Evolutionary conservation across 2,113 vertebrate genomes (phyloP), one percentile per base, ranked within the genome.

Genomic region (Psilopsiagon aurifrons): DNA sequence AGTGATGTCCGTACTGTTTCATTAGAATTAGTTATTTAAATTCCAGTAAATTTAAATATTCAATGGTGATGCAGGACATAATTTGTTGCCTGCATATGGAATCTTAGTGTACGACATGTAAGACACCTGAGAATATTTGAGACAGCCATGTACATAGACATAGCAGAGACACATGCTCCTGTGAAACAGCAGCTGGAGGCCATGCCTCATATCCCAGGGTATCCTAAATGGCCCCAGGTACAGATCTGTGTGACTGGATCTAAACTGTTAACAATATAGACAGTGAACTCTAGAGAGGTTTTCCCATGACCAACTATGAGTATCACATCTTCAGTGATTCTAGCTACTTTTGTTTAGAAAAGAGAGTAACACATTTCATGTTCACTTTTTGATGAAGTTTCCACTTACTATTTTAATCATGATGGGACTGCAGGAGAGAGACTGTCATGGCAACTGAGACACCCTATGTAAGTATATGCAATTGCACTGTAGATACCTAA

Each of bases 391-490:
- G 18, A 22, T 17, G 27, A 84, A 17, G 23, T n/a, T 59, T 59
- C 2, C 0, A 0, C 14, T 49, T 83, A 7, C 24, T 7, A 0
- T 31, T 25, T 47, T 73, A 83, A 52, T 52, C 8, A 31, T 33
- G 24, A 35, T 12, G 14, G 29, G 29, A 33, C 54, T 81, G 35
- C 37, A 73, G 33, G 57, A 24, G n/a, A 59, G 28, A 81, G 10
- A 46, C 23, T 33, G 14, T 41, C 17, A 47, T 17, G 44, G 10
- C 29, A 64, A 51, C 39, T 16, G 17, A 64, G 7, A 77, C 6
- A 47, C 6, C 15, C 22, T 60, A 7, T 24, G 27, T 15, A 66
- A 9, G 3, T 28, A 46, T 9, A 28, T 11, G 31, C 10, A 73
- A 27, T 52, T 86, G 13, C 63, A 57, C 25, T 51, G 14, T 19